Conservation (phyloP, 2,797 vertebrate genomes). For the Pangasius macronema region DNA sequence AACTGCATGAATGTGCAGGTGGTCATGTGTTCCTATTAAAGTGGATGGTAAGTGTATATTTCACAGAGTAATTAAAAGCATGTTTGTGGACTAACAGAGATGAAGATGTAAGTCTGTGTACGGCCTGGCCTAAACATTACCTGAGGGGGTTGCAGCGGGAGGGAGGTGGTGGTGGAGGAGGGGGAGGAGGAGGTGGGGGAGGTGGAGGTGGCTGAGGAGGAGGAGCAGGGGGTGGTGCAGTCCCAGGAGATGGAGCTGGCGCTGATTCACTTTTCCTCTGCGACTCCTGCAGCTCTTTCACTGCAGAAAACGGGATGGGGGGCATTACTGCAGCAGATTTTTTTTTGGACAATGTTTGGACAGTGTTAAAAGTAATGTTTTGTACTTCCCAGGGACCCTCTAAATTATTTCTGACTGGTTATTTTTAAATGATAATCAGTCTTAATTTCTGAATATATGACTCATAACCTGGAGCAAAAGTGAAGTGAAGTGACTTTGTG, state of each 20-base stretch:
- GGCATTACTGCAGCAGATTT: conserved; percentile 1
- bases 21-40: background rate
- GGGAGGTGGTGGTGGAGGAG: conserved; percentile 75
- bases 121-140: conserved; percentile 59
- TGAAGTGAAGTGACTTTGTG: no score
- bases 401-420: background rate
- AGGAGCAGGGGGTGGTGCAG: conserved; percentile 63
- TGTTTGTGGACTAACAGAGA: background rate
- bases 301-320: conserved; percentile 55
- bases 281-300: conserved; percentile 69
- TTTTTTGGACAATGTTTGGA: background rate
- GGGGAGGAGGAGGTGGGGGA: conserved; percentile 72
- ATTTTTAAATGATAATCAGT: background rate
- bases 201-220: conserved; percentile 70
- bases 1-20: no score
- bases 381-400: background rate
- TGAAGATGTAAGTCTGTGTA: background rate
- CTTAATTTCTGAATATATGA: background rate
- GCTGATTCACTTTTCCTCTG: conserved; percentile 56
- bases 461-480: background rate
- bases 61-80: background rate
- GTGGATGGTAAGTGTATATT: background rate
- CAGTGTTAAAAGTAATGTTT: background rate
- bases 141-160: conserved; percentile 82
- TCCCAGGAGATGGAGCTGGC: conserved; percentile 62